A percentile compares a stretch with the other conserved stretches of the same genome.
These are phyloP conservation scores for Grammomys surdaster DNA, from an alignment of 2,113 vertebrate species.

Conservation along the genomic window DNA sequence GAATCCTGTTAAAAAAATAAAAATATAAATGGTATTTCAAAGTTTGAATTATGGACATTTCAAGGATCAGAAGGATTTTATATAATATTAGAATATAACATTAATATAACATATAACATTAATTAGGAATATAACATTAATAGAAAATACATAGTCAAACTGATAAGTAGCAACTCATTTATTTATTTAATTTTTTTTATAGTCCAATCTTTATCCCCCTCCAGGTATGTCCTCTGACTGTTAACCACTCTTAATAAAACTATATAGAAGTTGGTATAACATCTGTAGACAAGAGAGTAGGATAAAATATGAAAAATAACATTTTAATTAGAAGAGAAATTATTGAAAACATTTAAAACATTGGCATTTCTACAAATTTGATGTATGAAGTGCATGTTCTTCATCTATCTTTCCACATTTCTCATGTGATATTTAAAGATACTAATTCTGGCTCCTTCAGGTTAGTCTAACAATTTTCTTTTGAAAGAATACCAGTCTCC, in stretches of 20 bases:
- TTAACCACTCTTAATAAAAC: neutral
- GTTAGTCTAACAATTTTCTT: constrained; percentile 61
- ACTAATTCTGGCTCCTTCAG: neutral
- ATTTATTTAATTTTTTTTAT: too few species aligned
- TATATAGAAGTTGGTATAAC: neutral
- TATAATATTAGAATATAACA: neutral
- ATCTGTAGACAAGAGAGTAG: neutral
- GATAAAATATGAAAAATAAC: constrained; percentile 46
- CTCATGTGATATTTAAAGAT: neutral
- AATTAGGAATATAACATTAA: neutral
- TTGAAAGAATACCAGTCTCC: neutral
- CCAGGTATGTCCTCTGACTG: too few species aligned
- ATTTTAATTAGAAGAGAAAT: constrained; percentile 67
- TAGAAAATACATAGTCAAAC: neutral
- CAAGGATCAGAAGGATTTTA: neutral
- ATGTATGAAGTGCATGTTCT: constrained; percentile 7
- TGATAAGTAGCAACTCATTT: neutral
- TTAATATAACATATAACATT: neutral
- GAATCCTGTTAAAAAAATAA: neutral
- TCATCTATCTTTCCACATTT: neutral
- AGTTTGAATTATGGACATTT: neutral
- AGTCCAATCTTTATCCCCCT: too few species aligned
- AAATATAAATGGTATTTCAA: neutral
- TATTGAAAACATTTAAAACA: constrained; percentile 58
- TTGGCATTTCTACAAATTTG: neutral